A percentile compares a stretch with the other conserved stretches of the same genome.
Evolutionary conservation across 1,140 invertebrate species (phyloP).

Genomic region (Zaprionus tsacasi): DNA sequence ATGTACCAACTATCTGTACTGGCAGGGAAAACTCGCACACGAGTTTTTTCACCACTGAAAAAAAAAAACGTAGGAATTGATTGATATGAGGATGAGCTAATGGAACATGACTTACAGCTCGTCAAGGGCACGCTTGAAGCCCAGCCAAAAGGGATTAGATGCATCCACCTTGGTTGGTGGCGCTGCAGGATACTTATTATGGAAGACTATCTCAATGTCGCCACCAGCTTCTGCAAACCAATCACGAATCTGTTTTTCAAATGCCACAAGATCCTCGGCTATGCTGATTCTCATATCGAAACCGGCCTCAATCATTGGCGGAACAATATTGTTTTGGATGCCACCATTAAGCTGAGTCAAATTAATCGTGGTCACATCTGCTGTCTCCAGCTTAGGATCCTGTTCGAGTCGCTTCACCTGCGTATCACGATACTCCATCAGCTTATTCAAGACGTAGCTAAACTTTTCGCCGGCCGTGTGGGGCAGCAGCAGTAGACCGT

Average conservation of each 20-base stretch:
- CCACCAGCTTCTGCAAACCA: slow-evolving; percentile 94
- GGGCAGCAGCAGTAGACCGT: slow-evolving; percentile 92
- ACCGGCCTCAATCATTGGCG: slow-evolving; percentile 89
- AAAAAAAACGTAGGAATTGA: not conserved
- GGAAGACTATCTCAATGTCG: slow-evolving; percentile 90
- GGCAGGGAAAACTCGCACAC: slow-evolving; percentile 90
- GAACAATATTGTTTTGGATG: slow-evolving; percentile 95
- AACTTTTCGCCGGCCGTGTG: slow-evolving; percentile 95
- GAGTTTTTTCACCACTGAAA: slow-evolving; percentile 85
- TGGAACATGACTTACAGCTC: slow-evolving; percentile 84
- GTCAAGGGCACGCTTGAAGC: slow-evolving; percentile 88
- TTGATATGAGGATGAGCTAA: not conserved
- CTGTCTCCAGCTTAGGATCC: slow-evolving; percentile 88
- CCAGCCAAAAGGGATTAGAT: slow-evolving; percentile 92
- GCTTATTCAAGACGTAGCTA: slow-evolving; percentile 89
- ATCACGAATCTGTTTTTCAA: slow-evolving; percentile 88
- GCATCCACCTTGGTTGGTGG: slow-evolving; percentile 88
- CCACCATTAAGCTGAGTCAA: slow-evolving; percentile 94
- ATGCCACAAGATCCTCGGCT: slow-evolving; percentile 87
- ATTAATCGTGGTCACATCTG: slow-evolving; percentile 95
- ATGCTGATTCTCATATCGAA: slow-evolving; percentile 94
- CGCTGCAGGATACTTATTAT: slow-evolving; percentile 88
- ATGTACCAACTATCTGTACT: slow-evolving; percentile 91
- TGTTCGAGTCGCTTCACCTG: slow-evolving; percentile 88
- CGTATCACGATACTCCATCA: slow-evolving; percentile 89